Evolutionary conservation across 2,797 vertebrate species (phyloP), one percentile per base, ranked within the genome.

Genomic region (Lepilemur septentrionalis): DNA sequence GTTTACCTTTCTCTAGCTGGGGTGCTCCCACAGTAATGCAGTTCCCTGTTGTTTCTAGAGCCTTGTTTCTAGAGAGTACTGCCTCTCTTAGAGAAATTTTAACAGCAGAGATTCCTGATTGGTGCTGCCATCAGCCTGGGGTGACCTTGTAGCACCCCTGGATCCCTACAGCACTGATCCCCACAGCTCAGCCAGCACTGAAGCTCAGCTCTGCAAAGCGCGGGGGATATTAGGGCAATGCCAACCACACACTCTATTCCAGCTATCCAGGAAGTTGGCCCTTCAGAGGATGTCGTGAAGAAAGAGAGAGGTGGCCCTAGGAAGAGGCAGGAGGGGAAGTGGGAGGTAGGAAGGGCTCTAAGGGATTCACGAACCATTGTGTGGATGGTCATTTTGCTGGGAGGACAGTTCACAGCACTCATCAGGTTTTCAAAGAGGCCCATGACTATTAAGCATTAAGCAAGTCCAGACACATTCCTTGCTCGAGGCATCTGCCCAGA

Each of bases 341-440:
- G 9, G 8, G 25, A 59, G 65, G 30, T 5, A 50, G 0, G 1
- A 14, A 1, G 46, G 35, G 15, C 12, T 52, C 48, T 30, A 43
- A 43, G 81, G 28, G 28, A 69, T 30, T 55, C 59, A 78, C 4
- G 30, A 88, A 25, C 4, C 59, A 20, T 2, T 25, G 32, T 3
- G 5, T 25, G 2, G 57, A 57, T 38, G 17, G 65, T 20, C 59
- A 48, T 75, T 89, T 65, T 89, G 61, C 88, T 50, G 32, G 32
- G 41, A 72, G 73, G 91, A 86, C 0, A 22, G 30, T 38, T 81
- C 8, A 90, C 32, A 89, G 50, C 20, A 57, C 63, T 59, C 11
- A 8, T 69, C 22, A 22, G 28, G 67, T 72, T 84, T 87, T 61
- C 52, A 72, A 55, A 89, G 80, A 48, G 91, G 43, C 25, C 46